A percentile compares a stretch with the other conserved stretches of the same genome.
Conservation (phyloP, 2,797 vertebrate genomes). For the Urosaurus nigricauda region DNA sequence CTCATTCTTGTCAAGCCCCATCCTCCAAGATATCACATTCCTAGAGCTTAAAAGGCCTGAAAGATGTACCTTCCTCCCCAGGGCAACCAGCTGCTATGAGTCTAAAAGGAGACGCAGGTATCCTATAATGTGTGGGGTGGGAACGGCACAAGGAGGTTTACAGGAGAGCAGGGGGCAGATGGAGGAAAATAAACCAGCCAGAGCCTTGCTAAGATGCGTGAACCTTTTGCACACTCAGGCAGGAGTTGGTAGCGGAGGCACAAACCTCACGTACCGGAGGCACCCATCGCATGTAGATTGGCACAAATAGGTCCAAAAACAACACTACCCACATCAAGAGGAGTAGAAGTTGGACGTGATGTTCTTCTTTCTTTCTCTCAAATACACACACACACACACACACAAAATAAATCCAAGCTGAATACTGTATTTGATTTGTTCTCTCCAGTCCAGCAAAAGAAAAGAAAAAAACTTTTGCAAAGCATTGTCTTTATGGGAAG, state of each 20-base stretch:
- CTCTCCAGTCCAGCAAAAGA: background rate
- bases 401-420: background rate
- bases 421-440: too few relatives aligned
- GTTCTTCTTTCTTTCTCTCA: background rate
- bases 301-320: background rate
- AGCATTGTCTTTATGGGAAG: background rate
- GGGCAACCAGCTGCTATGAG: background rate
- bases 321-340: background rate
- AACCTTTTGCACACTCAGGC: too few relatives aligned
- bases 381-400: background rate
- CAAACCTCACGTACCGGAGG: background rate
- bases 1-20: background rate
- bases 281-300: background rate
- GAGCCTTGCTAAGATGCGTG: background rate
- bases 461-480: background rate
- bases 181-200: background rate
- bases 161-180: background rate
- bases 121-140: too few relatives aligned
- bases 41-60: background rate
- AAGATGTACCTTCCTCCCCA: background rate
- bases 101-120: background rate
- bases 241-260: background rate
- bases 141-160: background rate
- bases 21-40: background rate
- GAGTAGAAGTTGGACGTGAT: background rate